These are phyloP conservation scores for Clarias macrocephalus DNA, from an alignment of 2,113 vertebrate genomes.

Conservation along the genomic window DNA sequence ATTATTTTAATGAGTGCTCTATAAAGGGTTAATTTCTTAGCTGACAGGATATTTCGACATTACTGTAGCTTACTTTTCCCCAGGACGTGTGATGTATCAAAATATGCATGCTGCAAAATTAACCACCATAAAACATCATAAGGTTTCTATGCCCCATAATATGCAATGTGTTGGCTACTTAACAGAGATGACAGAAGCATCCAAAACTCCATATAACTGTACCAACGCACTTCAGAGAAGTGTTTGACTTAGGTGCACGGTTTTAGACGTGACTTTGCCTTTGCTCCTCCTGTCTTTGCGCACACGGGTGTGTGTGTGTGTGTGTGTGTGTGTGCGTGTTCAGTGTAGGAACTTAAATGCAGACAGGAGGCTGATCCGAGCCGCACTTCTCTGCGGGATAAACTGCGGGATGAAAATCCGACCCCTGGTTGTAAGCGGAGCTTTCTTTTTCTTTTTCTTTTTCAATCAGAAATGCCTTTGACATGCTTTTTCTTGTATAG, in stretches of 20 bases:
- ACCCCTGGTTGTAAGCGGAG: neutral
- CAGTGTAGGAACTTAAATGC: conserved; percentile 66
- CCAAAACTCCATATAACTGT: neutral
- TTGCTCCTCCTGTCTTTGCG: conserved; percentile 12
- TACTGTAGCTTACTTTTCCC: neutral
- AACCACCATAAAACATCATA: neutral
- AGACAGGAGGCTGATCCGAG: conserved; percentile 53
- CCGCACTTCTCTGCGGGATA: conserved; percentile 38
- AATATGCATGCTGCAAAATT: neutral
- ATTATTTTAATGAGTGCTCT: no score
- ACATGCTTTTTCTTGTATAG: neutral
- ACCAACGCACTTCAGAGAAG: neutral
- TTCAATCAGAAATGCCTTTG: neutral
- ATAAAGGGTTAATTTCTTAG: no score
- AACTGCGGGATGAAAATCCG: conserved; percentile 5
- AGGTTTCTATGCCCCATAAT: neutral
- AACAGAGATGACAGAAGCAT: neutral
- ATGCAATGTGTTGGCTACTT: neutral
- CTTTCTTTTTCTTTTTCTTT: neutral
- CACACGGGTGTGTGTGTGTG: neutral
- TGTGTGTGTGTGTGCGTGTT: conserved; percentile 1
- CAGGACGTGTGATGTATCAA: neutral
- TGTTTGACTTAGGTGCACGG: neutral
- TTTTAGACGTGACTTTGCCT: conserved; percentile 9
- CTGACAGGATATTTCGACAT: neutral